These are phyloP conservation scores for Octomys mimax DNA, from an alignment of 2,797 vertebrate species.

Conservation along the genomic window DNA sequence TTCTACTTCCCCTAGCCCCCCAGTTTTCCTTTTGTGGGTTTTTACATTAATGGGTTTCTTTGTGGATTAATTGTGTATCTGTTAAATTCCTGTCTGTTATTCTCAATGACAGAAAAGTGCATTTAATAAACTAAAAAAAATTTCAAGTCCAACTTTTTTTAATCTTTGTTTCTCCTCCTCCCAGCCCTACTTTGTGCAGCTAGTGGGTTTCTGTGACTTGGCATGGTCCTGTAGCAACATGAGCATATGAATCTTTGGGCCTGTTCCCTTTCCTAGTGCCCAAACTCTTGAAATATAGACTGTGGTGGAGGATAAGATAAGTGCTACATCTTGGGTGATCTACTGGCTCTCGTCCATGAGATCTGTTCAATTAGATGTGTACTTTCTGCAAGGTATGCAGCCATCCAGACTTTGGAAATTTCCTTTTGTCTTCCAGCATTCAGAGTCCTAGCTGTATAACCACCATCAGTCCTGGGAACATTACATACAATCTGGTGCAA, in stretches of 20 bases:
- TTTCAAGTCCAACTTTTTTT: conserved; percentile 22
- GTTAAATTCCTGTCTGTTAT: conserved; percentile 10
- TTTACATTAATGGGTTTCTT: conserved; percentile 42
- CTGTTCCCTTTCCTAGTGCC: conserved; percentile 45
- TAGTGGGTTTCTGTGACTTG: conserved; percentile 14
- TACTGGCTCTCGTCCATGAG: neutral
- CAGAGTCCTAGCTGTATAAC: neutral
- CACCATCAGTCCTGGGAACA: conserved; percentile 12
- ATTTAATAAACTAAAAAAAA: conserved; percentile 15
- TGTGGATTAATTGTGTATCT: neutral
- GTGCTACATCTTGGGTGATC: neutral
- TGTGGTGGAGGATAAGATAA: conserved; percentile 9
- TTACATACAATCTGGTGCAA: conserved; percentile 65
- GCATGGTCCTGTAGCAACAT: neutral
- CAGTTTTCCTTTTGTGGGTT: conserved; percentile 1
- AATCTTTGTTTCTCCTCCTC: conserved; percentile 16
- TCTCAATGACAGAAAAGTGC: neutral
- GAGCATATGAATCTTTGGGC: neutral
- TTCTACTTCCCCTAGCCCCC: neutral
- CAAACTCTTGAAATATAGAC: conserved; percentile 45
- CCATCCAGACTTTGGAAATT: neutral
- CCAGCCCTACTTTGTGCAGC: neutral
- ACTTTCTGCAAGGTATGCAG: neutral
- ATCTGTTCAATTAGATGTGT: conserved; percentile 23
- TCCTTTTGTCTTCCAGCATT: neutral